Conservation (phyloP, 2,888 invertebrate genomes). For the Ophraella communa region DNA sequence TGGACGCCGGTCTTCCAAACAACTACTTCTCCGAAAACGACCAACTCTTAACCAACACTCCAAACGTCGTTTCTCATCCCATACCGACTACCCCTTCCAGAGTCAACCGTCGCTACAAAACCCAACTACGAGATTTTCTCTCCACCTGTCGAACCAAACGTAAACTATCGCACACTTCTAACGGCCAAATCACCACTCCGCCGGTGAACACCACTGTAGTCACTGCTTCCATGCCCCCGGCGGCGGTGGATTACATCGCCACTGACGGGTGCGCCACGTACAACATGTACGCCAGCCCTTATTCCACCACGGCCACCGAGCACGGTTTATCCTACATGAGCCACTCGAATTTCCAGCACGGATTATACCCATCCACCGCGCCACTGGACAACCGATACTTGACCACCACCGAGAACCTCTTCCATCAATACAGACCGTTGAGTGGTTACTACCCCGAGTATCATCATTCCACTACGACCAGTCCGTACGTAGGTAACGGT, state of each 20-base stretch:
- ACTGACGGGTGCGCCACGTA: constrained; percentile 68
- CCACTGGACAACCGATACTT: constrained; percentile 70
- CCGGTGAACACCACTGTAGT: constrained; percentile 59
- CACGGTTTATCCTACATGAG: constrained; percentile 71
- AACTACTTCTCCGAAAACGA: constrained; percentile 89
- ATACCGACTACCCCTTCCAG: constrained; percentile 68
- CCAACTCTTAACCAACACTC: constrained; percentile 70
- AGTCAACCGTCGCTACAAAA: constrained; percentile 90
- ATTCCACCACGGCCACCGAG: constrained; percentile 72
- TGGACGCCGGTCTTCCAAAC: constrained; percentile 91
- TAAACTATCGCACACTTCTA: constrained; percentile 55
- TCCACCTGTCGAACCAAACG: constrained; percentile 79
- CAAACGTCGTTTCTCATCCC: constrained; percentile 59
- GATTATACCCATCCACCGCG: constrained; percentile 64
- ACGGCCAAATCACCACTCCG: constrained; percentile 57
- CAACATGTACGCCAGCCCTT: constrained; percentile 73
- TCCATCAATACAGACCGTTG: constrained; percentile 88
- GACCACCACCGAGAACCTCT: constrained; percentile 81
- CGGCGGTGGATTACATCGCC: constrained; percentile 73
- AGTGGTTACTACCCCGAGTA: constrained; percentile 83
- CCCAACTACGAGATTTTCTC: constrained; percentile 89
- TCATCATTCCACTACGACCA: constrained; percentile 71
- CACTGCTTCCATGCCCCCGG: too few species aligned
- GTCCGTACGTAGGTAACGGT: constrained; percentile 78
- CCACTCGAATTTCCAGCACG: constrained; percentile 73